A percentile compares a stretch with the other conserved stretches of the same genome.
phyloP scores from a whole-genome alignment of 2,888 invertebrate species.

The Amphipoea oculea region DNA sequence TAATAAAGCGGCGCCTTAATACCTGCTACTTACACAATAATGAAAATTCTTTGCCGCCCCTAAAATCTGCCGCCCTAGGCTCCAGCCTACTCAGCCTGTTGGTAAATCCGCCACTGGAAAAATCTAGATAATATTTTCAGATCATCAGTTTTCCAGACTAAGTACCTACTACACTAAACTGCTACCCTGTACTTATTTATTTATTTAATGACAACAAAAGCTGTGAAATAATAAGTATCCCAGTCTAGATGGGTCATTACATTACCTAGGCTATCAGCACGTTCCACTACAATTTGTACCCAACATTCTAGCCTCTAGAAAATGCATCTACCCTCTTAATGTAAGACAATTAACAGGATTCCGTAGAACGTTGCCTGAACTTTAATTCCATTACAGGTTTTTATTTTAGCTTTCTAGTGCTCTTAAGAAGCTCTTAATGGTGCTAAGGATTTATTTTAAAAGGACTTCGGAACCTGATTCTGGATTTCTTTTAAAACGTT shows the following conservation, averaged over 20 bases:
- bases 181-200: not conserved
- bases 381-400: slow-evolving; percentile 60
- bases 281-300: slow-evolving; percentile 53
- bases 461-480: not conserved
- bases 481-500: slow-evolving; percentile 8
- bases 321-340: slow-evolving; percentile 61
- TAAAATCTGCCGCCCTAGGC: too few relatives aligned
- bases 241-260: slow-evolving; percentile 14
- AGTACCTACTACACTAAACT: not conserved
- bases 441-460: not conserved
- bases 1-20: too few relatives aligned
- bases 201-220: too few relatives aligned
- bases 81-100: too few relatives aligned
- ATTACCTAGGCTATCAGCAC: slow-evolving; percentile 39
- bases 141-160: not conserved
- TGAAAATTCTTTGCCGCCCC: too few relatives aligned
- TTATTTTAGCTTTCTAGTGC: slow-evolving; percentile 36
- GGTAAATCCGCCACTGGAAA: too few relatives aligned
- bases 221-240: not conserved
- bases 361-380: slow-evolving; percentile 57
- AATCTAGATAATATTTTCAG: too few relatives aligned
- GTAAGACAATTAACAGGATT: slow-evolving; percentile 72
- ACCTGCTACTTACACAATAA: too few relatives aligned
- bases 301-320: slow-evolving; percentile 23
- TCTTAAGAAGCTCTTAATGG: slow-evolving; percentile 20